Conservation (phyloP, 1,140 invertebrate species). For the Anthonomus grandis region DNA sequence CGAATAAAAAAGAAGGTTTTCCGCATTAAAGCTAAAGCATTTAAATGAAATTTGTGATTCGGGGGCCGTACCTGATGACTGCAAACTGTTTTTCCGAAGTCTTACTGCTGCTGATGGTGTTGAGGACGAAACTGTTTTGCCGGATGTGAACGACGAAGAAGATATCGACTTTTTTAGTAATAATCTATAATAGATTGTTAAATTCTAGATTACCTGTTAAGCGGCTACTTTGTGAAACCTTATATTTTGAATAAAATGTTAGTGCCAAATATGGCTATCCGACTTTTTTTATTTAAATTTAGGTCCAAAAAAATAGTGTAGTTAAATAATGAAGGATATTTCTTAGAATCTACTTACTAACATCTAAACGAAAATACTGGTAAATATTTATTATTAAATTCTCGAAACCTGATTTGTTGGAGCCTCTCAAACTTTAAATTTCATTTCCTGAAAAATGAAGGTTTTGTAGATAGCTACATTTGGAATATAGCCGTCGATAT, state of each 20-base stretch:
- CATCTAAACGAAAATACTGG: background rate
- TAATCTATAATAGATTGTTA: background rate
- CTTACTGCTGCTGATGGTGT: background rate
- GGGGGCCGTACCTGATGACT: too few relatives aligned
- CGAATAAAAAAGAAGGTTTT: background rate
- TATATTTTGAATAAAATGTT: background rate
- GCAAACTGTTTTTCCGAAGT: background rate
- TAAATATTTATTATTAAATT: background rate
- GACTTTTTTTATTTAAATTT: background rate
- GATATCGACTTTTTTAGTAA: background rate
- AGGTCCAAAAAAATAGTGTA: background rate
- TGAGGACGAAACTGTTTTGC: background rate
- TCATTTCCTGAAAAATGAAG: background rate
- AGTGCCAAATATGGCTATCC: background rate
- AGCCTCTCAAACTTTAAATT: background rate
- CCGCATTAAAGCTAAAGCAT: background rate
- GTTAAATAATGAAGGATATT: background rate
- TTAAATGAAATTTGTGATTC: slow-evolving; percentile 2
- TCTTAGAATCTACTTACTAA: background rate
- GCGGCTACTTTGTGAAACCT: background rate
- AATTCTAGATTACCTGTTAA: background rate
- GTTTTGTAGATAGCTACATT: background rate
- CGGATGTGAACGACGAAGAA: background rate
- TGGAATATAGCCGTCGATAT: too few relatives aligned
- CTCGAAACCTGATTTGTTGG: background rate